Conservation (phyloP, 2,797 vertebrate species). For the Tangara arthus region DNA sequence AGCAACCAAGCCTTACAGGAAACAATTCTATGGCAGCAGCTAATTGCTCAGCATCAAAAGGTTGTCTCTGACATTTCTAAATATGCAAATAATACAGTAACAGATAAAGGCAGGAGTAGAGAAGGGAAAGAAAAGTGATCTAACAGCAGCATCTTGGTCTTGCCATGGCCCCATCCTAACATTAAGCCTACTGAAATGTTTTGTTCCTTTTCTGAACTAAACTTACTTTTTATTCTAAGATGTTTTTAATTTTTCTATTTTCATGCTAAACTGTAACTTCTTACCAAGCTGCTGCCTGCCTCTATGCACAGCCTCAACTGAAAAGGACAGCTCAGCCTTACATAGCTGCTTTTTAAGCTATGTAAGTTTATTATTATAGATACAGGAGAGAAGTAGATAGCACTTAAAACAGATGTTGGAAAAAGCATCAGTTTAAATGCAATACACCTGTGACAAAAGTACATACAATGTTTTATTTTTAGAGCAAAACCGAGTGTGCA, state of each 20-base stretch:
- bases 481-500: not conserved
- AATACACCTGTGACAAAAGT: not conserved
- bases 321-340: not conserved
- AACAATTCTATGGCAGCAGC: not conserved
- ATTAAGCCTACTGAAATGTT: not conserved
- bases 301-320: not conserved
- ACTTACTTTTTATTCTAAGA: not conserved
- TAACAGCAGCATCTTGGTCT: not conserved
- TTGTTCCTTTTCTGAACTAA: not conserved
- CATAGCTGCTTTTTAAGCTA: not conserved
- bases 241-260: not conserved
- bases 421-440: not conserved
- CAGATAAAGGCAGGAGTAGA: not conserved
- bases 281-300: not conserved
- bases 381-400: not conserved
- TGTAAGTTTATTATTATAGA: not conserved
- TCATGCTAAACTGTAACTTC: not conserved
- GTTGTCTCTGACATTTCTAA: not conserved
- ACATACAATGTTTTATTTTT: not conserved
- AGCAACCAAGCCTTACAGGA: not conserved
- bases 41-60: not conserved
- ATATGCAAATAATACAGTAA: not conserved
- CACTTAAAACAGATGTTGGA: not conserved
- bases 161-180: not conserved
- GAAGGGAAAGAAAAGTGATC: not conserved